A percentile compares a stretch with the other conserved stretches of the same genome.
Conservation (phyloP, 2,888 invertebrate species). For the Diarsia brunnea region DNA sequence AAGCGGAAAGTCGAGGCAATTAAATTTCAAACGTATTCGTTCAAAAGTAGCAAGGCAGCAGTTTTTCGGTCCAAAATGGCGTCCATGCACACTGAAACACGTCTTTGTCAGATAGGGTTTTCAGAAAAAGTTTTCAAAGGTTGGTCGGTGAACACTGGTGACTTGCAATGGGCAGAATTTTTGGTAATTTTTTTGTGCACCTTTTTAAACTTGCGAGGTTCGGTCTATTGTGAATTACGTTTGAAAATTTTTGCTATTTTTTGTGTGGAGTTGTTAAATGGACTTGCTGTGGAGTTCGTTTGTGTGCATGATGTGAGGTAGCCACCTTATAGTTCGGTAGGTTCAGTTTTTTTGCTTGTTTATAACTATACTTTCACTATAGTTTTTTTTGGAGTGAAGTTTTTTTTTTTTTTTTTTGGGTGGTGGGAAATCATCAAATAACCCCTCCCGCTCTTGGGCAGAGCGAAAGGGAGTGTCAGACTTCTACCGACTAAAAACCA, state of each 20-base stretch:
- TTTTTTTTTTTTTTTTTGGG: too few species aligned
- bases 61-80: conserved; percentile 52
- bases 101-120: conserved; percentile 65
- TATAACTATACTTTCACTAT: background rate
- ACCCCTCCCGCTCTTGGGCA: too few species aligned
- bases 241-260: conserved; percentile 30
- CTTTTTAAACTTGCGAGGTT: conserved; percentile 47
- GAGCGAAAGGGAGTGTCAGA: too few species aligned
- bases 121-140: conserved; percentile 68
- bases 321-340: background rate
- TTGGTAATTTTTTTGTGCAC: conserved; percentile 60
- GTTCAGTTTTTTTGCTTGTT: background rate
- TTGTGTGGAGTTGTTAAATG: conserved; percentile 7
- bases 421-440: too few species aligned
- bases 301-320: background rate
- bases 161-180: conserved; percentile 37
- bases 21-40: conserved; percentile 45
- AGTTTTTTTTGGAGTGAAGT: background rate
- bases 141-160: conserved; percentile 39
- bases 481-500: too few species aligned
- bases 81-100: conserved; percentile 52
- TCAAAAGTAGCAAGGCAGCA: conserved; percentile 46
- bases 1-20: conserved; percentile 52
- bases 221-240: conserved; percentile 41
- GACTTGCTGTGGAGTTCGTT: background rate